Evolutionary conservation across 2,888 invertebrate genomes (phyloP), one percentile per base, ranked within the genome.

Genomic region (Zelleria hepariella): DNA sequence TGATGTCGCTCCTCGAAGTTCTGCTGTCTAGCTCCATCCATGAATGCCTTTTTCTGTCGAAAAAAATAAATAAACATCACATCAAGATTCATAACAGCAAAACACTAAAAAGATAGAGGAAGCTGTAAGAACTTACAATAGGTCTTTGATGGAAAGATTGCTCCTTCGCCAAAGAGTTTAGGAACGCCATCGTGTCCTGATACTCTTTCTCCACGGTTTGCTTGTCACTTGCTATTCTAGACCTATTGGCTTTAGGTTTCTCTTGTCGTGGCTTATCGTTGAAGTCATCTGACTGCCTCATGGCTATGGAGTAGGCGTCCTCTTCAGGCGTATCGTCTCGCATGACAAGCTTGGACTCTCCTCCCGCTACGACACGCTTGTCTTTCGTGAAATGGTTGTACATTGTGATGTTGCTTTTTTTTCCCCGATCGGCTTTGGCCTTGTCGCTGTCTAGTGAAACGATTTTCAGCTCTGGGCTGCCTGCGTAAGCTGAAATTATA

Each of bases 191-290:
- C 47, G 87, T 87, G 59, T 87, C 86, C 60, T 73, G 77, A 63
- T 85, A 87, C 64, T 89, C 89, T 60, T 84, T 86, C 60, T 89
- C 86, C 53, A 87, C 78, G 71, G 94, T 90, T 66, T 97, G 89
- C 76, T 94, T 94, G 96, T 75, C 66, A 84, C 32, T 68, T 8
- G 87, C 87, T 56, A 87, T 70, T 70, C 75, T 86, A 62, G 71
- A 78, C 60, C 82, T 78, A 64, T 73, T 67, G 51, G 79, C 73
- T 59, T 77, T 74, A n/a, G 74, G 61, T 62, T 72, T 78, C 47
- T 53, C 21, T 26, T 59, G 10, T n/a, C 25, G 6, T 53, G 32
- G 21, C 51, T 62, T 42, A 15, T 42, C 32, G 15, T 42, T 42
- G 15, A 42, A 42, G 10, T 2, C 32, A 59, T 20, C 23, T 1